These are phyloP conservation scores for Drosophila nigritarsus DNA, from an alignment of 2,888 invertebrate species.

Conservation along the genomic window DNA sequence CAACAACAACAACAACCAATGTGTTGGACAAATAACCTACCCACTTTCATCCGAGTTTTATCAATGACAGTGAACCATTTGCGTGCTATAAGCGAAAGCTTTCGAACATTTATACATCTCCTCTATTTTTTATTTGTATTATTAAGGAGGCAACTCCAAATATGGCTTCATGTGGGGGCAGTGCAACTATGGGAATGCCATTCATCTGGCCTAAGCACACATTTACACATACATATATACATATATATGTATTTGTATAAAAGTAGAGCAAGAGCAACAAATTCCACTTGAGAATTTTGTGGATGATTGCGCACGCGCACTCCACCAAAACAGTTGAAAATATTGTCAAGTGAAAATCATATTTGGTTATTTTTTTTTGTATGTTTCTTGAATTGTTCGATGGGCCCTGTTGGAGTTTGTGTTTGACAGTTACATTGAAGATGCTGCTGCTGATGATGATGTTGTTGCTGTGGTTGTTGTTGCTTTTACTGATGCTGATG, in stretches of 20 bases:
- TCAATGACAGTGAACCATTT: conserved; percentile 57
- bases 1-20: conserved; percentile 14
- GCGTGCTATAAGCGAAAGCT: conserved; percentile 37
- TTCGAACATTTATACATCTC: conserved; percentile 15
- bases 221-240: neutral
- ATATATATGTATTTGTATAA: conserved; percentile 12
- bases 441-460: conserved; percentile 6
- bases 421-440: conserved; percentile 78
- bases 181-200: conserved; percentile 41
- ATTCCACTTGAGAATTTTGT: conserved; percentile 72
- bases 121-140: neutral
- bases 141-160: conserved; percentile 30
- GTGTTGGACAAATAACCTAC: conserved; percentile 49
- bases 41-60: conserved; percentile 54
- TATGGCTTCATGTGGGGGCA: conserved; percentile 46
- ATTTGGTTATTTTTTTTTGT: conserved; percentile 30
- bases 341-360: conserved; percentile 81
- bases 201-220: conserved; percentile 25
- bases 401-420: conserved; percentile 37
- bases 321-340: conserved; percentile 63
- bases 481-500: conserved; percentile 36
- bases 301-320: conserved; percentile 75
- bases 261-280: conserved; percentile 75
- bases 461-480: conserved; percentile 34
- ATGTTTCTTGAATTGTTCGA: conserved; percentile 31